Base-by-base conservation (phyloP, 1,140 invertebrate genomes). In the Yoshiicerus persimilis region DNA sequence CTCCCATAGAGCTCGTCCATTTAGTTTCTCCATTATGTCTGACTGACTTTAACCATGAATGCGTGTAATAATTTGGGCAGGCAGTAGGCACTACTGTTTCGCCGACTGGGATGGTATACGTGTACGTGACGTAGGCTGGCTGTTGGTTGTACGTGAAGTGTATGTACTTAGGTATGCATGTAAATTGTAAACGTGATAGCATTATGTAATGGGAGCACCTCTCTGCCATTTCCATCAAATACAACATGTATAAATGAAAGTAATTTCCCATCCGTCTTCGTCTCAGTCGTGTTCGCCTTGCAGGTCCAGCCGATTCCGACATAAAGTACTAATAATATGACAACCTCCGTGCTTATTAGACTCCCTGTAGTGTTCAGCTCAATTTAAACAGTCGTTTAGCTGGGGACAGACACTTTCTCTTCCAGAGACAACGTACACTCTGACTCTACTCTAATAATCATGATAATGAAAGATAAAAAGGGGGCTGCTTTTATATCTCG, bases 241-340 rank as follows among this genome's bases (percentile, higher is more conserved):
- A 30, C 25, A 70, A 70, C 25, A 16, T 16, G 2, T 10, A 20
- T 47, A 13, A 41, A 13, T 41, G 41, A 47, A 20, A 11, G 13
- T 80, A 80, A 80, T 80, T 80, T 80, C 30, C 75, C 34, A 36
- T 80, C 75, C 75, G 75, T 80, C 75, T 80, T 80, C 75, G 75
- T 36, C 32, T 36, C 75, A 34, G 20, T 80, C 30, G 20, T 80
- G 27, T 70, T 70, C 27, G 13, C 27, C 64, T 70, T 70, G 64
- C 27, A 80, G 75, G 32, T 80, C 32, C 32, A 80, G 75, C 32
- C 32, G 30, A n/a, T 32, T 30, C 32, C 20, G 75, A 80, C 75
- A 34, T 80, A 80, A 80, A 80, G 75, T 80, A 80, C 75, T 80
- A 80, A 80, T 80, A 80, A 38, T 80, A 80, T 80, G 75, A 80